Evolutionary conservation across 2,888 invertebrate species (phyloP).

Genomic region (Pheosia gnoma): DNA sequence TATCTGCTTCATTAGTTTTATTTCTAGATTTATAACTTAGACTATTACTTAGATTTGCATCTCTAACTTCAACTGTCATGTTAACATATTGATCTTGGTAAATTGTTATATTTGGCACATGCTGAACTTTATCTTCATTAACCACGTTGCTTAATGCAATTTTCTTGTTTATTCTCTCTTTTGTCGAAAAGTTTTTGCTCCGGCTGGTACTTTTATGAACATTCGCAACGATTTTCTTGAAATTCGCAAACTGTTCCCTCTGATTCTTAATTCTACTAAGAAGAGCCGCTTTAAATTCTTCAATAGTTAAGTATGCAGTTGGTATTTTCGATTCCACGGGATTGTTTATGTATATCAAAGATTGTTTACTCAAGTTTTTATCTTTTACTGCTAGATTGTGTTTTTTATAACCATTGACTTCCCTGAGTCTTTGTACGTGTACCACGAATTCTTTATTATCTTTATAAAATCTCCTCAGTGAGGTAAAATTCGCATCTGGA

Average conservation of each 20-base stretch:
- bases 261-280: constrained; percentile 38
- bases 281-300: constrained; percentile 61
- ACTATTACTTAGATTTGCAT: neutral
- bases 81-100: neutral
- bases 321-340: constrained; percentile 71
- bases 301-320: constrained; percentile 56
- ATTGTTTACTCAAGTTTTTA: constrained; percentile 32
- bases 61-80: neutral
- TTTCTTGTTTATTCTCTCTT: neutral
- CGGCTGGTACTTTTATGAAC: neutral
- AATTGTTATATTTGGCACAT: neutral
- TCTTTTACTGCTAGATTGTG: constrained; percentile 63
- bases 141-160: neutral
- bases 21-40: neutral
- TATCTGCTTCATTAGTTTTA: constrained; percentile 2
- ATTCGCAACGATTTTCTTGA: constrained; percentile 16
- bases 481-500: constrained; percentile 32
- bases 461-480: constrained; percentile 47
- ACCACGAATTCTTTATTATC: constrained; percentile 52
- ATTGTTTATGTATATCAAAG: constrained; percentile 67
- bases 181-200: neutral
- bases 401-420: constrained; percentile 66
- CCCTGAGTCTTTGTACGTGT: constrained; percentile 64
- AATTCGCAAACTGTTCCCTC: constrained; percentile 30
- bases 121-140: neutral